These are phyloP conservation scores for Invenusta paracnida DNA, from an alignment of 2,888 invertebrate genomes.

Conservation along the genomic window DNA sequence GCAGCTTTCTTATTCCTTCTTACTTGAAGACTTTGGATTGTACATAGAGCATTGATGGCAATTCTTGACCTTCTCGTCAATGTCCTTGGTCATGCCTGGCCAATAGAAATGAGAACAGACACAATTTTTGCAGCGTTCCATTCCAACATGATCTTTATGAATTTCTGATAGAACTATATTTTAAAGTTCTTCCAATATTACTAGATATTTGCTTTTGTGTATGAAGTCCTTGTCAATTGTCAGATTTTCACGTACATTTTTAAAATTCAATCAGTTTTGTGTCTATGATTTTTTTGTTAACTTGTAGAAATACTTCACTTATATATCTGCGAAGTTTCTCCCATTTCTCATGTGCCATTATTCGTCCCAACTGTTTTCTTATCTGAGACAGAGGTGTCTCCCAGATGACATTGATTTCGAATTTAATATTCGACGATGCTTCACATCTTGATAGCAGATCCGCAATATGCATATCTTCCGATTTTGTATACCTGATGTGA, in stretches of 20 bases:
- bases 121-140: conserved; percentile 3
- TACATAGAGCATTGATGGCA: conserved; percentile 20
- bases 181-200: neutral
- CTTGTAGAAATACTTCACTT: conserved; percentile 7
- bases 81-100: conserved; percentile 16
- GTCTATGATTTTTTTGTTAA: conserved; percentile 13
- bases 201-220: conserved; percentile 20
- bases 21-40: conserved; percentile 35
- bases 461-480: conserved; percentile 24
- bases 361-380: conserved; percentile 20
- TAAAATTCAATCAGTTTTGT: conserved; percentile 24
- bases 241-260: conserved; percentile 15
- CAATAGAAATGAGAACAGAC: neutral
- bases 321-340: neutral
- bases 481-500: neutral
- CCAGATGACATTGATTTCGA: conserved; percentile 19
- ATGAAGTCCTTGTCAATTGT: conserved; percentile 1
- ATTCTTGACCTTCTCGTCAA: conserved; percentile 21
- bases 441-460: conserved; percentile 15
- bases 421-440: neutral
- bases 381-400: conserved; percentile 4
- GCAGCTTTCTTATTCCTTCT: neutral
- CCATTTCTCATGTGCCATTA: neutral
- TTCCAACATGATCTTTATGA: conserved; percentile 21
- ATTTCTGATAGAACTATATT: conserved; percentile 19